Evolutionary conservation across 2,888 invertebrate genomes (phyloP).

Genomic region (Drosophila mimica): DNA sequence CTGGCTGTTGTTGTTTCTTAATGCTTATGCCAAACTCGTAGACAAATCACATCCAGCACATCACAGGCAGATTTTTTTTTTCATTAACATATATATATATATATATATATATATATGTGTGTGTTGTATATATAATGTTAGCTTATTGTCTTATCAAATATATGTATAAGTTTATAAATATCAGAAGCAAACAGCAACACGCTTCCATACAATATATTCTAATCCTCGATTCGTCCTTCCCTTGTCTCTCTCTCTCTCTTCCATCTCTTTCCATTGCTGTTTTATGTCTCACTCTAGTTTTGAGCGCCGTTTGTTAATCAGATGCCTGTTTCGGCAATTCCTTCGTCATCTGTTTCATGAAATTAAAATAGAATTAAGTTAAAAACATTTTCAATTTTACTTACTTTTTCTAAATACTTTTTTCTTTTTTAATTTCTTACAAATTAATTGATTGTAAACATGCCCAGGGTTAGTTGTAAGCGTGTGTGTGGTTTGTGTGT

Average conservation of each 20-base stretch:
- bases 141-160: slow-evolving; percentile 25
- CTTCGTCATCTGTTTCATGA: slow-evolving; percentile 93
- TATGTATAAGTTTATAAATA: slow-evolving; percentile 38
- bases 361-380: slow-evolving; percentile 70
- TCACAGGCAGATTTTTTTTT: slow-evolving; percentile 70
- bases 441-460: slow-evolving; percentile 4
- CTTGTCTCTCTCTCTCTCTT: not conserved
- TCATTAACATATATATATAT: slow-evolving; percentile 33
- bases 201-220: not conserved
- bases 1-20: slow-evolving; percentile 32
- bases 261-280: not conserved
- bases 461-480: slow-evolving; percentile 37
- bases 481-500: slow-evolving; percentile 5
- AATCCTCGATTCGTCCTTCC: not conserved
- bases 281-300: slow-evolving; percentile 2
- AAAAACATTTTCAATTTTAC: not conserved
- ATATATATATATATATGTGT: slow-evolving; percentile 30
- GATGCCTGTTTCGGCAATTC: slow-evolving; percentile 97
- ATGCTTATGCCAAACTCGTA: slow-evolving; percentile 58
- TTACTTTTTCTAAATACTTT: not conserved
- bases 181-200: slow-evolving; percentile 25
- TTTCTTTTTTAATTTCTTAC: not conserved
- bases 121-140: slow-evolving; percentile 23
- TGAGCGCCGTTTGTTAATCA: slow-evolving; percentile 81
- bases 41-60: slow-evolving; percentile 79